These are phyloP conservation scores for Tridacna gigas DNA, from an alignment of 2,888 invertebrate species.

Conservation along the genomic window DNA sequence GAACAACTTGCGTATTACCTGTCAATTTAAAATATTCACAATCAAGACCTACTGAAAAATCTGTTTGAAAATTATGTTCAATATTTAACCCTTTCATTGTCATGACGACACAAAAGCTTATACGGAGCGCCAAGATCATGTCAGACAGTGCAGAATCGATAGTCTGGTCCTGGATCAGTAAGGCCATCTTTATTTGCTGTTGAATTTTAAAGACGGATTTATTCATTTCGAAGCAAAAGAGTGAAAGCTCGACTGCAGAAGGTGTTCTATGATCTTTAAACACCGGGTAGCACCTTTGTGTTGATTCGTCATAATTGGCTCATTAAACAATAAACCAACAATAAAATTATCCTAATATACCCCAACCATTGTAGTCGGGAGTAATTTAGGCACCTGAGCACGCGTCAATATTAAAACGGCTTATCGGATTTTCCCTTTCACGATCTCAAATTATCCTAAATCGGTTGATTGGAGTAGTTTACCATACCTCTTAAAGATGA, in stretches of 20 bases:
- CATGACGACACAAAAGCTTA: too few species aligned
- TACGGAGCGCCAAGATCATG: too few species aligned
- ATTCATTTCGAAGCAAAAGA: not conserved
- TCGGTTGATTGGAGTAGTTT: constrained; percentile 16
- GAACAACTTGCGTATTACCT: too few species aligned
- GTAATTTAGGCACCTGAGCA: constrained; percentile 19
- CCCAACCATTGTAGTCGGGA: not conserved
- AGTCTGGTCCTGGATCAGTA: too few species aligned
- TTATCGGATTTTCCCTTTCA: constrained; percentile 25
- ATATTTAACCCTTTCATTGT: too few species aligned
- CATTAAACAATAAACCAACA: constrained; percentile 52
- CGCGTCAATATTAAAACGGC: constrained; percentile 26
- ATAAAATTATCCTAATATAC: constrained; percentile 54
- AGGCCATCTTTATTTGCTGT: too few species aligned
- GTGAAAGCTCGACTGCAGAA: not conserved
- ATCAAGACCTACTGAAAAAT: too few species aligned
- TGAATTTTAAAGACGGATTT: too few species aligned
- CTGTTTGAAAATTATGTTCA: too few species aligned
- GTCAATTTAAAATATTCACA: too few species aligned
- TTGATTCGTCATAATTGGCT: constrained; percentile 39
- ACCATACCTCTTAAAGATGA: too few species aligned
- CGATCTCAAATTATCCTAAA: constrained; percentile 10
- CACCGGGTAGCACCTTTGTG: constrained; percentile 48
- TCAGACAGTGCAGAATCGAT: too few species aligned
- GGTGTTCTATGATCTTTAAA: constrained; percentile 43